A percentile compares a stretch with the other conserved stretches of the same genome.
These are phyloP conservation scores for Microtus montanus DNA, from an alignment of 2,113 vertebrate species.

Conservation along the genomic window DNA sequence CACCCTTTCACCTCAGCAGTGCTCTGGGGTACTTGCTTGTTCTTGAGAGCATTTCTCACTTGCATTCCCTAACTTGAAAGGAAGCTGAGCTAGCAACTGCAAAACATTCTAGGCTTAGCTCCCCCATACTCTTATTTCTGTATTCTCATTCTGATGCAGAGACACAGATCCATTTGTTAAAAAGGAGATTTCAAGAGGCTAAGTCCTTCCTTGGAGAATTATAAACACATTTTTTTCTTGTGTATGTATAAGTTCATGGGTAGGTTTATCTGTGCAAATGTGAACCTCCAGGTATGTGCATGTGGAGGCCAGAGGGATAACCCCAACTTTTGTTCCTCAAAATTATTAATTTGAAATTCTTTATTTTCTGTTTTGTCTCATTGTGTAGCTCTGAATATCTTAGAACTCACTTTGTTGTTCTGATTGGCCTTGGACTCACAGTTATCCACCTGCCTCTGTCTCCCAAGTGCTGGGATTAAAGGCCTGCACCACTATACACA, in stretches of 20 bases:
- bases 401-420: not conserved
- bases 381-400: not conserved
- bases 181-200: not conserved
- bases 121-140: not conserved
- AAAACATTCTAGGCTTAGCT: not conserved
- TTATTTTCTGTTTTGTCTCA: not conserved
- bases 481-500: not conserved
- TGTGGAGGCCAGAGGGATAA: not conserved
- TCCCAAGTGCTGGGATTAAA: not conserved
- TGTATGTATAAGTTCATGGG: not conserved
- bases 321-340: not conserved
- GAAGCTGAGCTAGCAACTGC: not conserved
- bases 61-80: not conserved
- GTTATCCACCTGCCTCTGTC: not conserved
- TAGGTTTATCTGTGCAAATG: not conserved
- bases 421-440: not conserved
- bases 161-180: not conserved
- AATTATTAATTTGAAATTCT: not conserved
- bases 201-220: not conserved
- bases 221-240: not conserved
- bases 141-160: not conserved
- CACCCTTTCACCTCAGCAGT: not conserved
- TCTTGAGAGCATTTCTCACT: not conserved
- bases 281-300: not conserved
- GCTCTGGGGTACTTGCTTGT: not conserved